phyloP scores from a whole-genome alignment of 2,797 vertebrate genomes.

The Lophotriccus pileatus region DNA sequence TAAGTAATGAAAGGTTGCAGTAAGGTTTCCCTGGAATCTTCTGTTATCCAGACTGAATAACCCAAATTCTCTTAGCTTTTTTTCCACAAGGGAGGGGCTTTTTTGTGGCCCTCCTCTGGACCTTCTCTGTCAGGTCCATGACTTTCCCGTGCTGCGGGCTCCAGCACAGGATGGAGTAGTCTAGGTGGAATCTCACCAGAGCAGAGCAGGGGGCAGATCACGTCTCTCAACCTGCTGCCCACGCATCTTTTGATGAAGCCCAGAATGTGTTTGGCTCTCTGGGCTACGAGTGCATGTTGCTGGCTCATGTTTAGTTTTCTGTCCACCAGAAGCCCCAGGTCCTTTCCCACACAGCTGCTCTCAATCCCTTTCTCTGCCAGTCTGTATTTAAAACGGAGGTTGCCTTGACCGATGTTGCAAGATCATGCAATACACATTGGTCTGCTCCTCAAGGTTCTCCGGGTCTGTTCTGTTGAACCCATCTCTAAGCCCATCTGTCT shows the following conservation, averaged over 20 bases:
- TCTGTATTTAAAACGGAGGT: not conserved
- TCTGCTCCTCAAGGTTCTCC: not conserved
- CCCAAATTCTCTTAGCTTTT: not conserved
- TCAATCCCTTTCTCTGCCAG: not conserved
- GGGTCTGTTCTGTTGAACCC: not conserved
- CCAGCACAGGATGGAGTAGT: rapidly evolving
- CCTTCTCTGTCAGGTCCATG: rapidly evolving
- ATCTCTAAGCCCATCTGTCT: not conserved
- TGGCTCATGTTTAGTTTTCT: not conserved
- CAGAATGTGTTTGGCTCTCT: not conserved
- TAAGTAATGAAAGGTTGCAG: not conserved
- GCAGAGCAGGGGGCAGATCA: not conserved
- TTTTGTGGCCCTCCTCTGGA: not conserved
- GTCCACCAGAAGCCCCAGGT: no score
- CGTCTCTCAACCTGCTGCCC: not conserved
- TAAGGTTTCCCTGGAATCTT: not conserved
- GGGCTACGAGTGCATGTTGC: rapidly evolving
- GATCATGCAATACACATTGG: rapidly evolving
- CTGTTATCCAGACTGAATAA: not conserved
- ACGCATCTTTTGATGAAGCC: not conserved
- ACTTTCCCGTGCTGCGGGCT: not conserved
- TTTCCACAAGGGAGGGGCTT: rapidly evolving
- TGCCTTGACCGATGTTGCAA: not conserved
- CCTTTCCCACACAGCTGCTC: not conserved
- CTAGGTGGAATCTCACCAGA: not conserved